Evolutionary conservation across 2,888 invertebrate genomes (phyloP).

Genomic region (Drosophila robusta): DNA sequence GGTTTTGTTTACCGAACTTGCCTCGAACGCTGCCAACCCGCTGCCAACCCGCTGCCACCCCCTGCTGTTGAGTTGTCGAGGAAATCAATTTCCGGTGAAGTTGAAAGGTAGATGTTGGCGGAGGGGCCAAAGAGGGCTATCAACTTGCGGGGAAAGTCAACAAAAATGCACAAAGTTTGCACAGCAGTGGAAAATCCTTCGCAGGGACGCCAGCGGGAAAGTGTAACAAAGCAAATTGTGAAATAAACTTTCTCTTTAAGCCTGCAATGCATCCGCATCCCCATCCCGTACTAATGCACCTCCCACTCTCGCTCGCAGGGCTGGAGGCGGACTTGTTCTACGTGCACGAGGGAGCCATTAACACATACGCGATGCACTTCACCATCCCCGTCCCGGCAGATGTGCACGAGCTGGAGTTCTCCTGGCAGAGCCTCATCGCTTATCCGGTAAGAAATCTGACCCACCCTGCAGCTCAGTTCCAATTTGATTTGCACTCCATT

Average conservation of each 20-base stretch:
- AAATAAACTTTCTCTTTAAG: slow-evolving; percentile 63
- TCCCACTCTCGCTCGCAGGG: slow-evolving; percentile 85
- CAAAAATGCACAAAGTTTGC: slow-evolving; percentile 67
- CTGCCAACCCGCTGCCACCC: slow-evolving; percentile 89
- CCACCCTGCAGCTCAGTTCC: slow-evolving; percentile 72
- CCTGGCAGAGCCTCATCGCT: slow-evolving; percentile 92
- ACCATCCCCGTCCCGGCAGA: slow-evolving; percentile 92
- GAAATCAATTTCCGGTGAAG: slow-evolving; percentile 73
- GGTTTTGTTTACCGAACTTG: slow-evolving; percentile 65
- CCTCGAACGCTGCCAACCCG: too few relatives aligned
- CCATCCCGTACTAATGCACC: slow-evolving; percentile 17
- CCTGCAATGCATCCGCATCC: slow-evolving; percentile 53
- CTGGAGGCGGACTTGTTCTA: slow-evolving; percentile 92
- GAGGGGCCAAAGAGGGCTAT: slow-evolving; percentile 7
- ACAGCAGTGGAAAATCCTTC: slow-evolving; percentile 37
- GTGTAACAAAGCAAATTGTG: slow-evolving; percentile 67
- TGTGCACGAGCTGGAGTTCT: slow-evolving; percentile 92
- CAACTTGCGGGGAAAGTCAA: slow-evolving; percentile 59
- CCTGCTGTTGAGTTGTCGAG: slow-evolving; percentile 21
- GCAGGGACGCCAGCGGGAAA: slow-evolving; percentile 12
- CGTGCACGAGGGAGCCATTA: slow-evolving; percentile 93
- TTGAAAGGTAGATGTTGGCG: slow-evolving; percentile 15
- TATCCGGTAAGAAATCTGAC: slow-evolving; percentile 88
- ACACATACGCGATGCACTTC: slow-evolving; percentile 94
- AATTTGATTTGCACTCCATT: slow-evolving; percentile 77